Base-by-base conservation (phyloP, 2,888 invertebrate species). In the Plusia festucae region DNA sequence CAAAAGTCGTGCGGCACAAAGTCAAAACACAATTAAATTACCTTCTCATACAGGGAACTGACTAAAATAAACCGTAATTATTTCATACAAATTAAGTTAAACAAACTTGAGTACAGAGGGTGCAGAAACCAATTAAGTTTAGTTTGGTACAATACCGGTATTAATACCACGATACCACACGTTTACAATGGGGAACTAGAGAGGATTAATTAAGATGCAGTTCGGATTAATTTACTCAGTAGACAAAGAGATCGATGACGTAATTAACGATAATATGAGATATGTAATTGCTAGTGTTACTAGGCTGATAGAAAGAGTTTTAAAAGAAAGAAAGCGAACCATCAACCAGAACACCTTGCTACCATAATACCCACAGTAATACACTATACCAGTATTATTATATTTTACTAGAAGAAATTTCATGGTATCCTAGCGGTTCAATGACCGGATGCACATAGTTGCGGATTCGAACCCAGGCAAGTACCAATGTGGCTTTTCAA, bases 191-290 rank as follows among this genome's bases (percentile, higher is more conserved):
- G 40, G n/a, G n/a, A 15, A 30, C 30, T 9, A 15, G 2, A n/a
- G n/a, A 40, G 40, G 40, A 40, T 40, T 40, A 40, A 40, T 40
- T n/a, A 6, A n/a, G 40, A 40, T 40, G 40, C 40, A 40, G 40
- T 40, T 40, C 6, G 40, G 40, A 40, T 40, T 40, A 40, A 40
- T 40, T n/a, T 34, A n/a, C 0, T 13, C 4, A 4, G 40, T 40
- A 5, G 40, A 30, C n/a, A 40, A 40, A 34, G 11, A 34, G 13
- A 34, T 34, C 13, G 34, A 34, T 34, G 34, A 34, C 4, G 8
- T 9, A 9, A 9, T 13, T 8, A 34, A 34, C n/a, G n/a, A n/a
- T n/a, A 15, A n/a, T n/a, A 40, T 15, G n/a, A 40, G 15, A 2
- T 27, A 7, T 7, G 30, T 40, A 7, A 7, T 40, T 40, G 40